Evolutionary conservation across 2,797 vertebrate genomes (phyloP).

Genomic region (Argyrosomus regius): DNA sequence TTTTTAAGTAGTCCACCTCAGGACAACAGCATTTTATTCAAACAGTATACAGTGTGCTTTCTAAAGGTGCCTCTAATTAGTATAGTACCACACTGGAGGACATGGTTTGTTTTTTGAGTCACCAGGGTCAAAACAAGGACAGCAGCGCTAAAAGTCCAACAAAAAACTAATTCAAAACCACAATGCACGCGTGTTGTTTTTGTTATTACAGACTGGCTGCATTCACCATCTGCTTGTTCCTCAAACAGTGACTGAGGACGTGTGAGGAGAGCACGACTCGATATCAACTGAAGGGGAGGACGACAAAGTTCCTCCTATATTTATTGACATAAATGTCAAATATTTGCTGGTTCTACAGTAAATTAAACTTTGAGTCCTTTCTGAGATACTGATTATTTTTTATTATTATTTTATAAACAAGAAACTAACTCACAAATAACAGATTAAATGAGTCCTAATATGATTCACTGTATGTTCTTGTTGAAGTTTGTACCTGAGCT

Average conservation of each 20-base stretch:
- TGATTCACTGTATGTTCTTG: neutral
- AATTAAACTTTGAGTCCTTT: too few species aligned
- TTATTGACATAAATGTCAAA: neutral
- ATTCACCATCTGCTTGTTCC: neutral
- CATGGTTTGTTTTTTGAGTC: neutral
- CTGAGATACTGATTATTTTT: too few species aligned
- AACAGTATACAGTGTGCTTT: too few species aligned
- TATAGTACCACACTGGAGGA: neutral
- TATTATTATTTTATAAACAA: too few species aligned
- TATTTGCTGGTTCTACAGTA: neutral
- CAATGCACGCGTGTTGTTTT: neutral
- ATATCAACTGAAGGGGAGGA: too few species aligned
- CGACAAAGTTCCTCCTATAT: too few species aligned
- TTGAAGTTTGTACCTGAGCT: slow-evolving; percentile 86
- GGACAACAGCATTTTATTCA: neutral
- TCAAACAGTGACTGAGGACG: too few species aligned
- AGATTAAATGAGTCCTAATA: too few species aligned
- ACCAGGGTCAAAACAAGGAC: too few species aligned
- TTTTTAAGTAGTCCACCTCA: neutral
- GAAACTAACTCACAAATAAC: too few species aligned
- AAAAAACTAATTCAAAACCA: neutral
- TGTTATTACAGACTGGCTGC: neutral
- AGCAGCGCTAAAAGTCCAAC: neutral
- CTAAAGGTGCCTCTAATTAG: too few species aligned
- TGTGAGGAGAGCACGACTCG: too few species aligned